Percentiles rank a stretch among this genome's conserved stretches.
Conservation (phyloP, 1,140 invertebrate species). For the Brachionus rotundiformis region DNA sequence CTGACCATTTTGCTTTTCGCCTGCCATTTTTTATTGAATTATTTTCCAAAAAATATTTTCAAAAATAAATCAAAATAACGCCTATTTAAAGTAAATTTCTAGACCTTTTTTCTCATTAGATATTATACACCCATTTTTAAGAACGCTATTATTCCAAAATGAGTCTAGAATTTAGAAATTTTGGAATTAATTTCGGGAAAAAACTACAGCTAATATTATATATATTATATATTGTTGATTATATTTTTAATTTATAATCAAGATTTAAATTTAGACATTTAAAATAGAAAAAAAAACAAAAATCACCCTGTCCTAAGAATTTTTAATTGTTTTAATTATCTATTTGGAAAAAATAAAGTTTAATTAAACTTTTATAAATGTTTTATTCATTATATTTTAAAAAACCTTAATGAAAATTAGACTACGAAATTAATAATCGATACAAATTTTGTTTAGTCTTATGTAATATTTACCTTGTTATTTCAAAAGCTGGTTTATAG, state of each 20-base stretch:
- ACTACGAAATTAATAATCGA: background rate
- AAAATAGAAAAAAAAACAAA: background rate
- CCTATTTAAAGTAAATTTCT: constrained; percentile 10
- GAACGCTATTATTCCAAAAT: background rate
- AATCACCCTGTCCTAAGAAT: background rate
- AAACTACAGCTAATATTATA: background rate
- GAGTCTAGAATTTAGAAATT: background rate
- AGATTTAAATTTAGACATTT: background rate
- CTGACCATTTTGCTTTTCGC: background rate
- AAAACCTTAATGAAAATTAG: background rate
- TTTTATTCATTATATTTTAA: background rate
- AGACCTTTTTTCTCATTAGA: background rate
- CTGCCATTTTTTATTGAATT: background rate
- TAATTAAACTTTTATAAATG: background rate
- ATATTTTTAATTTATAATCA: background rate
- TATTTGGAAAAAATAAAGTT: background rate
- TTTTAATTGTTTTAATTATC: background rate
- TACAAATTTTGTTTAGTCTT: background rate
- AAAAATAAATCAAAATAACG: constrained; percentile 2
- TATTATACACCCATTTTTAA: background rate
- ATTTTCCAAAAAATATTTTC: background rate
- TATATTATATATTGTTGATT: background rate
- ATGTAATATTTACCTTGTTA: constrained; percentile 5
- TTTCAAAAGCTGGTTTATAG: background rate
- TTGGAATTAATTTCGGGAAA: background rate